Conservation (phyloP, 2,113 vertebrate genomes). For the Psettodes erumei region DNA sequence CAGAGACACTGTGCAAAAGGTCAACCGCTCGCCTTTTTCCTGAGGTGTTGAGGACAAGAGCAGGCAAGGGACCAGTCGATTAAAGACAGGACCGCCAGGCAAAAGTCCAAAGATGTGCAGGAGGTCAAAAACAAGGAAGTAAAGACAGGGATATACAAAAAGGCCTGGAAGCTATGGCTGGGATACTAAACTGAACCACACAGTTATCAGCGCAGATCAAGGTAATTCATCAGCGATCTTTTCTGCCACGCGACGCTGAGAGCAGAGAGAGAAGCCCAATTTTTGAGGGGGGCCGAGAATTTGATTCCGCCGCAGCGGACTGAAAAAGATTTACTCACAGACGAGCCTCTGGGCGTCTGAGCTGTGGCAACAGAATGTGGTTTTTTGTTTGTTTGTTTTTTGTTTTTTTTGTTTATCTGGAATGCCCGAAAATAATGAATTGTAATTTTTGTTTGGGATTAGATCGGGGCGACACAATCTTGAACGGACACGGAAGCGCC, state of each 20-base stretch:
- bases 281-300: constrained; percentile 33
- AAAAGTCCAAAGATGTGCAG: not conserved
- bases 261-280: constrained; percentile 1
- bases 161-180: no score
- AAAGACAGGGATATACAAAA: not conserved
- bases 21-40: not conserved
- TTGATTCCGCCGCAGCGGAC: constrained; percentile 35
- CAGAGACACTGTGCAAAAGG: not conserved
- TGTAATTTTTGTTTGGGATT: constrained; percentile 58
- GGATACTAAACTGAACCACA: constrained; percentile 8
- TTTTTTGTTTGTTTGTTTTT: no score
- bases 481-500: constrained; percentile 43
- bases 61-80: not conserved
- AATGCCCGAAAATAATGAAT: constrained; percentile 46
- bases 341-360: constrained; percentile 42
- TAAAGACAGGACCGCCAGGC: no score
- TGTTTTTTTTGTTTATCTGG: no score
- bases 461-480: constrained; percentile 45
- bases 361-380: constrained; percentile 22
- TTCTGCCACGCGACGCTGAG: not conserved
- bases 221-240: constrained; percentile 39
- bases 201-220: constrained; percentile 25
- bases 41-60: not conserved
- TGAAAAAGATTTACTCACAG: constrained; percentile 40
- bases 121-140: not conserved